Base-by-base conservation (phyloP, 2,113 vertebrate species). In the Balaeniceps rex region DNA sequence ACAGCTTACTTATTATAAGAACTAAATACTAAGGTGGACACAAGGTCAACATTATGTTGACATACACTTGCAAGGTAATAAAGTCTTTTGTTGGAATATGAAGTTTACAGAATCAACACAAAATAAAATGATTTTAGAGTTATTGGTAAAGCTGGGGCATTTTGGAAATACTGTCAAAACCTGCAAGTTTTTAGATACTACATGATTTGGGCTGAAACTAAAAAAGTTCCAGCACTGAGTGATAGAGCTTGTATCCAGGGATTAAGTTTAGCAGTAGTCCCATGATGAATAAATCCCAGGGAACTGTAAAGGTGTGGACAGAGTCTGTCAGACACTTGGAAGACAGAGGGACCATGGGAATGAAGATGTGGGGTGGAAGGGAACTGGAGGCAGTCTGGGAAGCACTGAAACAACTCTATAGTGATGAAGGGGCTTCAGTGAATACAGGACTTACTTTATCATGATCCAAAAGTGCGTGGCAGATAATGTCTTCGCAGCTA, bases 401-500 rank as follows among this genome's bases (percentile, higher is more conserved):
- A 89, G 19, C 28, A 55, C 36, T 40, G 60, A 42, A 47, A 64
- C n/a, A 64, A 61, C 38, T 40, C 24, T 47, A 26, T 21, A 36
- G 33, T 10, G 31, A 78, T 26, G 44, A 74, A 42, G 7, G 24
- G 19, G 14, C 3, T 72, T 29, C 58, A 77, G 34, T 7, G 72
- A 68, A 57, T 16, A 25, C 42, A 72, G 36, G 22, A 66, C 97
- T 88, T 36, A 99, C 99, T 98, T 99, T 99, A 95, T 99, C 98
- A 40, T 92, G 96, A 95, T 99, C 98, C 96, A 99, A 76, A 21
- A 99, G 98, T 1, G 99, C 98, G 5, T 99, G 99, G 96, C 99
- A 99, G 97, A 99, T 99, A 91, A 99, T 99, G 95, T 99, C 99
- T 94, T 99, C 99, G 7, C 99, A 99, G 98, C 99, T 98, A 89